Evolutionary conservation across 2,797 vertebrate species (phyloP).

Genomic region (Tangara arthus): DNA sequence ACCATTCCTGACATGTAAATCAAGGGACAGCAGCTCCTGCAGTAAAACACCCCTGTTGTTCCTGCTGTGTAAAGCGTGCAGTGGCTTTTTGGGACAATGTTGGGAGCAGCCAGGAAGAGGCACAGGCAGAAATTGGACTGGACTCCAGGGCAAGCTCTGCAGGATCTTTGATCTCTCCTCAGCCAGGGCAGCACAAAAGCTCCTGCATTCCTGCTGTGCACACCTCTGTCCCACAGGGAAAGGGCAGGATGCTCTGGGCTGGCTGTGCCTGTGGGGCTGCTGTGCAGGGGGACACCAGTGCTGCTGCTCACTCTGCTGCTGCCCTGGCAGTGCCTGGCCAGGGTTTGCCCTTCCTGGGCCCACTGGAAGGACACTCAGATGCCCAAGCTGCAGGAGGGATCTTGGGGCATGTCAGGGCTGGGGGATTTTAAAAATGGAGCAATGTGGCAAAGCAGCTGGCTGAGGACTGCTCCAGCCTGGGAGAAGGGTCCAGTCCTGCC

Average conservation of each 20-base stretch:
- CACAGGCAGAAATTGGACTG: rapidly evolving
- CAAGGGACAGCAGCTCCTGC: background rate
- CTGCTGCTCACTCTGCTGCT: background rate
- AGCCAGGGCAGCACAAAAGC: background rate
- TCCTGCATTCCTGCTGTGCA: background rate
- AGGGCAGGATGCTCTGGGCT: background rate
- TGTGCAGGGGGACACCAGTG: rapidly evolving
- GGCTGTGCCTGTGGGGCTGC: background rate
- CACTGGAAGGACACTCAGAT: rapidly evolving
- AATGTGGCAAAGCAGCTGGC: rapidly evolving
- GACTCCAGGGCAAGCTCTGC: background rate
- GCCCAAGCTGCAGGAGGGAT: background rate
- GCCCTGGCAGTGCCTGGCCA: background rate
- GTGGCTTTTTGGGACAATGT: rapidly evolving
- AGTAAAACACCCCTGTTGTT: rapidly evolving
- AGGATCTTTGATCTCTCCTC: constrained; percentile 18
- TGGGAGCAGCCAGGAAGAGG: background rate
- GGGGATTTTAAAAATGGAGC: background rate
- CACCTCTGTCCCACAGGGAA: rapidly evolving
- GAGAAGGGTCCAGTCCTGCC: background rate
- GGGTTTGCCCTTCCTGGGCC: background rate
- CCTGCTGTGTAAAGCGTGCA: rapidly evolving
- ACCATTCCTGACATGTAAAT: background rate
- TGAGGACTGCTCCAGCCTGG: rapidly evolving
- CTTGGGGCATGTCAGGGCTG: background rate